These are phyloP conservation scores for Elysia chlorotica DNA, from an alignment of 1,140 invertebrate species.

Conservation along the genomic window DNA sequence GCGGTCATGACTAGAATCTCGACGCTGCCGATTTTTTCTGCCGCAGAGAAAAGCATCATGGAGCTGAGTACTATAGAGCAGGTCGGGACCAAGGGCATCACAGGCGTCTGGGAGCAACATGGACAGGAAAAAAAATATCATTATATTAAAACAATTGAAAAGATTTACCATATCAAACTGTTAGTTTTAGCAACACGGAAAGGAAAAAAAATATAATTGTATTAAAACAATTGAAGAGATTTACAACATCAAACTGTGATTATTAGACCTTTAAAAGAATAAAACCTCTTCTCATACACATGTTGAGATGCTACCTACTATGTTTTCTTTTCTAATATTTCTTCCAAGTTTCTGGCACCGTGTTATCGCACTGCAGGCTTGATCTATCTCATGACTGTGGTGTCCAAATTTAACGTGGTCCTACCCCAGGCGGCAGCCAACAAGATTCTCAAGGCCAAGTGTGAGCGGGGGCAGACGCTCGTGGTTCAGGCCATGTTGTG, in stretches of 20 bases:
- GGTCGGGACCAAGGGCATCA: conserved; percentile 18
- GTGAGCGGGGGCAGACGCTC: conserved; percentile 87
- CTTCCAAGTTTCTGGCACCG: no score
- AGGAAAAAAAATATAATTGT: not conserved
- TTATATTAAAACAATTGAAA: not conserved
- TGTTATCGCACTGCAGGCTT: no score
- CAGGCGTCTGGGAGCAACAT: conserved; percentile 8
- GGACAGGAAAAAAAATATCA: not conserved
- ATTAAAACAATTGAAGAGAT: not conserved
- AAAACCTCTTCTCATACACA: not conserved
- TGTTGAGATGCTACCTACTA: no score
- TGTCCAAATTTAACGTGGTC: conserved; percentile 88
- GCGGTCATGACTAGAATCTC: conserved; percentile 4
- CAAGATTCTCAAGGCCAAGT: conserved; percentile 93
- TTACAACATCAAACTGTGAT: not conserved
- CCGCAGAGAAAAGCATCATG: conserved; percentile 7
- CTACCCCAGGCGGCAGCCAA: conserved; percentile 88
- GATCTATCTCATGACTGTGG: conserved; percentile 96
- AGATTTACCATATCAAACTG: no score
- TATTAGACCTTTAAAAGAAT: not conserved
- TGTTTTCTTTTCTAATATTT: no score
- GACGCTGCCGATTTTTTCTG: not conserved
- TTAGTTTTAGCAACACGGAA: no score
- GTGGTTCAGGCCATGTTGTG: conserved; percentile 92
- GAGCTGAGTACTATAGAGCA: not conserved